phyloP scores from a whole-genome alignment of 2,888 invertebrate species.

The Cancer borealis region DNA sequence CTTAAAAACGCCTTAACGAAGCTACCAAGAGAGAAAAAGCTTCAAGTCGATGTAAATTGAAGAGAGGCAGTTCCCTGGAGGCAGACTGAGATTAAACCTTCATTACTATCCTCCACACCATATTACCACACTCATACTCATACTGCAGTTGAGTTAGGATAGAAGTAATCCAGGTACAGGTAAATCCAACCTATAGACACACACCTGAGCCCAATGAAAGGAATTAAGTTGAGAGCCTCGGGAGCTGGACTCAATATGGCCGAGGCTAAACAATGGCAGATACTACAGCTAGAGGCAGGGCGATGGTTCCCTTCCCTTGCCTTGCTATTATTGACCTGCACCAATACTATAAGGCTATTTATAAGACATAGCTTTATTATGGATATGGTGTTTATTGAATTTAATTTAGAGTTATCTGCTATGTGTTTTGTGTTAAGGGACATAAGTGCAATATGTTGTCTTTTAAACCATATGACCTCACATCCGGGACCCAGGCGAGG shows the following conservation, averaged over 20 bases:
- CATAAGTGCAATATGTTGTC: background rate
- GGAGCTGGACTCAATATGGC: conserved; percentile 63
- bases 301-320: conserved; percentile 50
- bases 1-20: no score
- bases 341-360: no score
- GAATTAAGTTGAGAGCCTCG: conserved; percentile 38
- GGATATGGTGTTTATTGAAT: no score
- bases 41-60: background rate
- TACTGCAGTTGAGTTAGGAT: no score
- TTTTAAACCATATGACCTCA: no score
- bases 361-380: no score
- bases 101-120: background rate
- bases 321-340: no score
- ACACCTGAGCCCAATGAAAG: conserved; percentile 54
- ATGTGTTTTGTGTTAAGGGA: background rate
- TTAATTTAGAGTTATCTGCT: background rate
- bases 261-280: conserved; percentile 68
- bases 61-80: background rate
- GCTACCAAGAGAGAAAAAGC: no score
- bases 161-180: background rate
- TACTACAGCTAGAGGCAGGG: background rate
- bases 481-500: no score
- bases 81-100: background rate
- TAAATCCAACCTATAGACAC: background rate
- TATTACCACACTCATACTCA: background rate